phyloP scores from a whole-genome alignment of 1,140 invertebrate species.

The Diplogasteroides magnus region DNA sequence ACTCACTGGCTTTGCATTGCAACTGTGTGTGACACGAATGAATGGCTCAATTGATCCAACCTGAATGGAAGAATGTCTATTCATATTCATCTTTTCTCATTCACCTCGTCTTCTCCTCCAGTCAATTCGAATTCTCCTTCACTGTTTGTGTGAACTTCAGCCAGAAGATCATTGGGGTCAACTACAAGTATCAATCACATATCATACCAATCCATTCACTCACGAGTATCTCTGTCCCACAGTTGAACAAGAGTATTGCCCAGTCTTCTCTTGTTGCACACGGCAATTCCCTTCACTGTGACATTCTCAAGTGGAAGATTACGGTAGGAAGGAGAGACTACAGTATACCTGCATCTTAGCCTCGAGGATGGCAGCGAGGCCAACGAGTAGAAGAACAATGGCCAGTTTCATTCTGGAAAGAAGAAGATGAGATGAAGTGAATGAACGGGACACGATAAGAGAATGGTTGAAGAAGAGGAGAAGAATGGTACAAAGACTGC shows the following conservation, averaged over 20 bases:
- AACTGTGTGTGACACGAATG: background rate
- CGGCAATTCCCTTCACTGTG: slow-evolving; percentile 27
- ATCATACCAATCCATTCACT: slow-evolving; percentile 13
- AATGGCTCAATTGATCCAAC: background rate
- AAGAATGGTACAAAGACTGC: too few relatives aligned
- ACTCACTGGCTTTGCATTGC: background rate
- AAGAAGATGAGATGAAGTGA: too few relatives aligned
- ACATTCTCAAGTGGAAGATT: slow-evolving; percentile 27
- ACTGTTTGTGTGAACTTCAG: background rate
- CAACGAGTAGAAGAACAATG: background rate
- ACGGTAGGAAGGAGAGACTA: too few relatives aligned
- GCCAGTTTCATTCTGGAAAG: background rate
- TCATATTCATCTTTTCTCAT: too few relatives aligned
- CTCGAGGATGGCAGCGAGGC: background rate
- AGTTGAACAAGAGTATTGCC: slow-evolving; percentile 21
- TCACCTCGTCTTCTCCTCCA: background rate
- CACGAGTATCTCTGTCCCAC: slow-evolving; percentile 28
- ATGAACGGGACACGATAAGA: too few relatives aligned
- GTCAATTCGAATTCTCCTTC: background rate
- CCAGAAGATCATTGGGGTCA: background rate
- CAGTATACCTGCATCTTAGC: background rate
- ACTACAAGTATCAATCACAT: background rate
- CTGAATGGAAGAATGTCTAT: background rate
- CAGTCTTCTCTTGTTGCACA: slow-evolving; percentile 24
- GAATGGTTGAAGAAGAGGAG: too few relatives aligned